Base-by-base conservation (phyloP, 1,140 invertebrate species). In the Probaryconus sp. region DNA sequence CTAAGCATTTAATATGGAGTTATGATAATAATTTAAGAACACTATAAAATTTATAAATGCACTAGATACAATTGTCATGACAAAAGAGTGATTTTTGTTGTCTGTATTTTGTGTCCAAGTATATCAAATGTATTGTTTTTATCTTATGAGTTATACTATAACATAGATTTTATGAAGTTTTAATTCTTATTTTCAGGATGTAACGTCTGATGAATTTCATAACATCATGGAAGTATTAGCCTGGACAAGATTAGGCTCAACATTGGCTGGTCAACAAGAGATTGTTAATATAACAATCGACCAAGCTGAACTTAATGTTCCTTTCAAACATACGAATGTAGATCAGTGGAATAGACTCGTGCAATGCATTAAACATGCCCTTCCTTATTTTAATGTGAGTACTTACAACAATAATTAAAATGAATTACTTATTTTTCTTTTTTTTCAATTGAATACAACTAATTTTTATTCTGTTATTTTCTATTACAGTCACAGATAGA, bases 191-290 rank as follows among this genome's bases (percentile, higher is more conserved):
- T 82, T 85, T 1, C 76, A 96, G 93, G 94, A 96, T 90, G 93
- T 96, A 6, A 96, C 94, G 28, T 94, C 95, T 42, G 95, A 97
- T 76, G 97, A 98, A 87, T 98, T 98, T 88, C 92, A 96, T 63
- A 90, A 92, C 38, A 92, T 98, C 21, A 96, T 98, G 92, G 93
- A 93, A 11, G 90, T 97, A 50, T 88, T 98, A 64, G 92, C 91
- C 1, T 91, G 91, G 86, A 93, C 97, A 5, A 92, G 93, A 85
- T 89, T 96, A 33, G 93, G 94, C 37, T 93, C 92, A 70, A 94
- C 95, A 24, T 89, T 94, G 11, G 89, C 89, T 67, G 96, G 96
- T 5, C 94, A 97, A 81, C 93, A 95, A 77, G 93, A 96, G 83
- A 84, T 98, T 17, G 91, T 97, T 14, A 93, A 96, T 63, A 91